A percentile compares a stretch with the other conserved stretches of the same genome.
Evolutionary conservation across 2,888 invertebrate genomes (phyloP).

Genomic region (Agriopis marginaria): DNA sequence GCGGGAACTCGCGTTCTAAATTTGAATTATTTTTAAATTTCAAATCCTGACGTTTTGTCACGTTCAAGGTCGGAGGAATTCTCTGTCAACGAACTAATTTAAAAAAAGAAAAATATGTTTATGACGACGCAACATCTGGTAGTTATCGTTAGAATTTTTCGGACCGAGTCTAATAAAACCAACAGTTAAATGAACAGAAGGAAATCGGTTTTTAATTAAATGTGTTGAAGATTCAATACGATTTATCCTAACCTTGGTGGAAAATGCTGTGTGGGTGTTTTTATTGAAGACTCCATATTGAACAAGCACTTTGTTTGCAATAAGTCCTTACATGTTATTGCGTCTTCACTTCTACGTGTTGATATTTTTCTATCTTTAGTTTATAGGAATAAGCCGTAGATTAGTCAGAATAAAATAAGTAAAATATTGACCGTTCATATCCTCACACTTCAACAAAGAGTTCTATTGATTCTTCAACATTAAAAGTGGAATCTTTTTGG

Average conservation of each 20-base stretch:
- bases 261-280: slow-evolving; percentile 57
- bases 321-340: slow-evolving; percentile 9
- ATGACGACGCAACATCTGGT: slow-evolving; percentile 66
- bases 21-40: slow-evolving; percentile 77
- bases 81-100: slow-evolving; percentile 58
- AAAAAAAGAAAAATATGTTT: slow-evolving; percentile 47
- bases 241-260: slow-evolving; percentile 54
- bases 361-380: slow-evolving; percentile 8
- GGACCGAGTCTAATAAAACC: slow-evolving; percentile 54
- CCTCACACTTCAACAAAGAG: not conserved
- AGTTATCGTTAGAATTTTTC: slow-evolving; percentile 49
- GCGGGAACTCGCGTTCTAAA: slow-evolving; percentile 77
- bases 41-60: slow-evolving; percentile 78
- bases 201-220: slow-evolving; percentile 57
- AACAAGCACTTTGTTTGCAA: slow-evolving; percentile 39
- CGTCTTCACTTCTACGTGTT: slow-evolving; percentile 19
- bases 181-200: slow-evolving; percentile 54
- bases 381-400: not conserved
- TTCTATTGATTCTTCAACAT: slow-evolving; percentile 2
- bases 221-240: slow-evolving; percentile 49
- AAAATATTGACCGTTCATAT: not conserved
- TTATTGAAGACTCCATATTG: slow-evolving; percentile 50
- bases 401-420: not conserved
- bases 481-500: not conserved
- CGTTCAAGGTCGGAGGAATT: slow-evolving; percentile 78